phyloP scores from a whole-genome alignment of 2,888 invertebrate genomes.

The Neoitamus cyanurus region DNA sequence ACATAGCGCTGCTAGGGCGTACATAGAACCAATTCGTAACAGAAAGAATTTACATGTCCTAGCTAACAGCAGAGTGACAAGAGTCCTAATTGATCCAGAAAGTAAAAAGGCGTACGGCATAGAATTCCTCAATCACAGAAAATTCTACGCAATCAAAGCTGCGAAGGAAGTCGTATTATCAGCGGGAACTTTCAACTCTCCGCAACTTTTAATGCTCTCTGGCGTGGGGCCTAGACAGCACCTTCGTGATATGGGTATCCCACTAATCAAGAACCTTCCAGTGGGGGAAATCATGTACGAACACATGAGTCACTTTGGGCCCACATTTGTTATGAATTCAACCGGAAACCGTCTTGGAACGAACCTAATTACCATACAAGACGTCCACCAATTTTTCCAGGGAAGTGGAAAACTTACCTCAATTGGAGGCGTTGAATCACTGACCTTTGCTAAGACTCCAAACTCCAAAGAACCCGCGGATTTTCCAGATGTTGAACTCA shows the following conservation, averaged over 20 bases:
- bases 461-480: slow-evolving; percentile 70
- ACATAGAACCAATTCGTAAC: slow-evolving; percentile 70
- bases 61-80: slow-evolving; percentile 71
- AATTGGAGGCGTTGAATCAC: slow-evolving; percentile 75
- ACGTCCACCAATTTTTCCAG: slow-evolving; percentile 52
- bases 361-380: slow-evolving; percentile 3
- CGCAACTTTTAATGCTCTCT: slow-evolving; percentile 89
- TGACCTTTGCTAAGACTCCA: slow-evolving; percentile 73
- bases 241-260: slow-evolving; percentile 68
- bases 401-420: slow-evolving; percentile 68
- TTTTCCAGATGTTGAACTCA: slow-evolving; percentile 76
- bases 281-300: slow-evolving; percentile 75
- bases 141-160: slow-evolving; percentile 68
- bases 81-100: slow-evolving; percentile 72
- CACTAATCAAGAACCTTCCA: slow-evolving; percentile 72
- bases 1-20: slow-evolving; percentile 73
- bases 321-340: slow-evolving; percentile 53
- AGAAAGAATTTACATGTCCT: slow-evolving; percentile 75
- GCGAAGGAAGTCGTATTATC: slow-evolving; percentile 83
- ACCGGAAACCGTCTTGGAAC: slow-evolving; percentile 48
- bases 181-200: slow-evolving; percentile 86
- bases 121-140: slow-evolving; percentile 70
- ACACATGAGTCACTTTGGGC: slow-evolving; percentile 56
- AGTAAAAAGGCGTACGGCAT: slow-evolving; percentile 75
- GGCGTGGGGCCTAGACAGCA: slow-evolving; percentile 71